Conservation (phyloP, 2,888 invertebrate genomes). For the Sicus ferrugineus region DNA sequence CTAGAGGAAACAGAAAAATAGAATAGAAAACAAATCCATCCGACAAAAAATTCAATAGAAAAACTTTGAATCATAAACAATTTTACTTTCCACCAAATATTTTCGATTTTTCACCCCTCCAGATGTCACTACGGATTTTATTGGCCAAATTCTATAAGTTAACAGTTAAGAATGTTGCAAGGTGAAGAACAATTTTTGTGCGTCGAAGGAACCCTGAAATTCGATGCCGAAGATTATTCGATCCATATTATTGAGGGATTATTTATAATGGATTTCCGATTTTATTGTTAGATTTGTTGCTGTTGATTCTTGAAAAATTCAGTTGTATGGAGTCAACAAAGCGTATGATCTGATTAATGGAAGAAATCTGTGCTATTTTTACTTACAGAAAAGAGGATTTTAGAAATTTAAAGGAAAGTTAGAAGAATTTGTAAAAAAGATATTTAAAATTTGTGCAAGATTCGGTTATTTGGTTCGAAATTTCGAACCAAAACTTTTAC, state of each 20-base stretch:
- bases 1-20: not conserved
- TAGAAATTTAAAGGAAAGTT: not conserved
- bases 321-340: not conserved
- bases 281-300: constrained; percentile 1
- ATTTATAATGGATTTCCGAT: constrained; percentile 15
- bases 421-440: not conserved
- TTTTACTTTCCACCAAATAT: not conserved
- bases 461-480: not conserved
- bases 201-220: not conserved
- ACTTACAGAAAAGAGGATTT: not conserved
- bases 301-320: constrained; percentile 18
- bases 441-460: not conserved
- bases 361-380: not conserved
- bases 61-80: constrained; percentile 25
- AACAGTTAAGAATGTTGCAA: too few relatives aligned
- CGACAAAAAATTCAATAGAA: not conserved
- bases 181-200: not conserved
- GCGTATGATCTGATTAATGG: constrained; percentile 24
- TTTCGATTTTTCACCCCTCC: not conserved
- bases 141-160: not conserved
- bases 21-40: not conserved
- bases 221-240: not conserved
- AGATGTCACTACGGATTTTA: not conserved
- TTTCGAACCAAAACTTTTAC: constrained; percentile 1
- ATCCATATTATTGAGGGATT: constrained; percentile 27